Base-by-base conservation (phyloP, 1,140 invertebrate species). In the Oncopodura yosiiana region DNA sequence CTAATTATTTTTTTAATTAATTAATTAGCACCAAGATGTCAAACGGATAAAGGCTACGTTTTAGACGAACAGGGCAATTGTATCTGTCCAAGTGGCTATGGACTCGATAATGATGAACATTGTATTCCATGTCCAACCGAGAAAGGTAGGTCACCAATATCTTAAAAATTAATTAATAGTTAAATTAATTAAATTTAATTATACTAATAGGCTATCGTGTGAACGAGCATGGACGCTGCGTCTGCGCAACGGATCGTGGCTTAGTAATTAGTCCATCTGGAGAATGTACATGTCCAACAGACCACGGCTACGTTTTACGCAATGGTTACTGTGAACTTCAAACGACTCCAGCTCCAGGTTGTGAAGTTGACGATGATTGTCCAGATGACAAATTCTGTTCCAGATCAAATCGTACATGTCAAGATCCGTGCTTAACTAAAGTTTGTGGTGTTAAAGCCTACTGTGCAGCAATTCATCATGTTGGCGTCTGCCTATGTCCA, bases 401-500 rank as follows among this genome's bases (percentile, higher is more conserved):
- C 49, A 68, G 66, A 12, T 72, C 76, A 24, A 81, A 78, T 12
- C 77, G 78, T 58, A 81, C 77, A 8, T 91, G 87, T 62, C 77
- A 82, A 36, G 79, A 86, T 69, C 84, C 87, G 11, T 94, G 88
- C 65, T 70, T 72, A 1, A 71, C 67, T 11, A 77, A 81, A 61
- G 74, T 74, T 0, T 92, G 88, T 65, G 86, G 83, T 8, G 71
- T 78, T 1, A 81, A 86, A 67, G 84, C 87, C 1, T 75, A 82
- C 34, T 93, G 89, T 65, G 84, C 84, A 60, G 81, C 82, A 1
- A 78, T 79, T 3, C 81, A 82, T 56, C 88, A 94, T 68, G 75
- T 78, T 58, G 84, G 83, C 14, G 70, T 80, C 18, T 94, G 90
- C 67, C 75, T 79, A 26, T 90, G 86, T 67, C 78, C 82, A 26